These are phyloP conservation scores for Amiota minor DNA, from an alignment of 2,888 invertebrate genomes.

Conservation along the genomic window DNA sequence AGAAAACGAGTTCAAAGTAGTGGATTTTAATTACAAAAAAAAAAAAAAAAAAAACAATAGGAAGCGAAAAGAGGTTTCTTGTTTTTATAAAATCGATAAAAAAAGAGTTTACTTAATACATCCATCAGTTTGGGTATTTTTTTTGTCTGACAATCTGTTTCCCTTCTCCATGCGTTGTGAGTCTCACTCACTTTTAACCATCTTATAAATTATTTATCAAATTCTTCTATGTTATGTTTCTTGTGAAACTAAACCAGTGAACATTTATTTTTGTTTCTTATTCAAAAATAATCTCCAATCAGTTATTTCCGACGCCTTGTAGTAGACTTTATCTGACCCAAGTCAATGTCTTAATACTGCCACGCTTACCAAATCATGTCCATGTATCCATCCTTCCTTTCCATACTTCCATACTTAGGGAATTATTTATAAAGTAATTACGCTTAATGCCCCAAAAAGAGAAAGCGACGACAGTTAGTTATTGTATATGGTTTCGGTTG, in stretches of 20 bases:
- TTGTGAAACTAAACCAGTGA: no score
- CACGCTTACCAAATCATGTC: constrained; percentile 8
- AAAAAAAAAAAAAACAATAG: no score
- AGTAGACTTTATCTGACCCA: constrained; percentile 25
- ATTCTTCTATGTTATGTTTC: no score
- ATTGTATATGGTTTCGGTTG: constrained; percentile 35
- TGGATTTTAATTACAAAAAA: no score
- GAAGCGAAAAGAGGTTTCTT: neutral
- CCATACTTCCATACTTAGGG: constrained; percentile 5
- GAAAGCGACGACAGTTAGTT: constrained; percentile 26
- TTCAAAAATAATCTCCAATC: no score
- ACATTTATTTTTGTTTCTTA: no score
- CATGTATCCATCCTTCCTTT: constrained; percentile 30
- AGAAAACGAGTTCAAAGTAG: no score
- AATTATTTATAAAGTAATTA: constrained; percentile 65
- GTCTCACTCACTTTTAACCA: no score
- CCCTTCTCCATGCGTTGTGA: no score
- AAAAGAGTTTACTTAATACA: neutral
- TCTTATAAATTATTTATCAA: no score
- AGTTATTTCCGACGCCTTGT: neutral
- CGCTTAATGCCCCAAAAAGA: constrained; percentile 52
- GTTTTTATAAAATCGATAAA: neutral
- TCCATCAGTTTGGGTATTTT: no score
- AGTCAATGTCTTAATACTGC: constrained; percentile 30
- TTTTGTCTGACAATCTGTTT: no score